phyloP scores from a whole-genome alignment of 2,797 vertebrate species.

The Trachops cirrhosus region DNA sequence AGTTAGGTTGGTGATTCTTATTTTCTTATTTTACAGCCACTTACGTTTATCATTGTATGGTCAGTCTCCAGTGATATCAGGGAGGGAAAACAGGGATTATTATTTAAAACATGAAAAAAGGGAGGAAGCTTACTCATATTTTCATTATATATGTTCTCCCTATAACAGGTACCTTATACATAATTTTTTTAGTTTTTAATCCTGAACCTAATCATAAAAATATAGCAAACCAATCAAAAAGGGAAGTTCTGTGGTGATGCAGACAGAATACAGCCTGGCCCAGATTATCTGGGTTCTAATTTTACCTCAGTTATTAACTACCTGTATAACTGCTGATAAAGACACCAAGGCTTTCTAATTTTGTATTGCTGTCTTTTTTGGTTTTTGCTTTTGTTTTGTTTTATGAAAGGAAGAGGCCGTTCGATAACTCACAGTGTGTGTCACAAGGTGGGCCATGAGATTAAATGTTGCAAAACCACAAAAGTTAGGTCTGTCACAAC shows the following conservation, averaged over 20 bases:
- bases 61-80: not conserved
- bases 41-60: not conserved
- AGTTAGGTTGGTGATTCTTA: not conserved
- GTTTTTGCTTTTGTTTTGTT: not conserved
- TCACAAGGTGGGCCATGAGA: not conserved
- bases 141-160: not conserved
- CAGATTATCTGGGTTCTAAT: not conserved
- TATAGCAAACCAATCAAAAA: not conserved
- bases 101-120: slow-evolving; percentile 11
- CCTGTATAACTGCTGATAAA: not conserved
- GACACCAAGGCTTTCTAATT: not conserved
- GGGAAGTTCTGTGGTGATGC: not conserved
- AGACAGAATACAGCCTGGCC: not conserved
- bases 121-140: not conserved
- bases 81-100: not conserved
- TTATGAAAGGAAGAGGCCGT: not conserved
- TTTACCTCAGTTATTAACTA: not conserved
- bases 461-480: not conserved
- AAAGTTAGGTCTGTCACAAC: not conserved
- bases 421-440: not conserved
- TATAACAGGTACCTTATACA: not conserved
- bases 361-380: not conserved
- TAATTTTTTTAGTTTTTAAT: not conserved
- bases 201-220: not conserved
- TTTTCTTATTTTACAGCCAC: not conserved